Evolutionary conservation across 2,113 vertebrate genomes (phyloP).

Genomic region (Chionomys nivalis): DNA sequence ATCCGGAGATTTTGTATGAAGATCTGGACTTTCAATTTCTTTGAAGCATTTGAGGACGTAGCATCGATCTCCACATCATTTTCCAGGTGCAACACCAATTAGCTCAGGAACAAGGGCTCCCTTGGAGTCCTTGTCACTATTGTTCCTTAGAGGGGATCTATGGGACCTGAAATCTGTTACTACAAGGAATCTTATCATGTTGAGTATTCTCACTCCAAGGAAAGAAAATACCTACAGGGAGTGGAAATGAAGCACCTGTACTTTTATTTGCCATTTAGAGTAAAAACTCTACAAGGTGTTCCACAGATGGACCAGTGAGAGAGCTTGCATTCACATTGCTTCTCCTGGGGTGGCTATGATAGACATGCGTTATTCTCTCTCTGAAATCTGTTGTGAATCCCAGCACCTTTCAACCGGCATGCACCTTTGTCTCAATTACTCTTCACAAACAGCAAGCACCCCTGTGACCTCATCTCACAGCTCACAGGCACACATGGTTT

Average conservation of each 20-base stretch:
- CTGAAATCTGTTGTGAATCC: neutral
- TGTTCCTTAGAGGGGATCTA: neutral
- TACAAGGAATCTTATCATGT: slow-evolving; percentile 6
- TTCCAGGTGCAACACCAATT: neutral
- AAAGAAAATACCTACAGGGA: slow-evolving; percentile 6
- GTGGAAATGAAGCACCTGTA: neutral
- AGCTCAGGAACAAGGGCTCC: neutral
- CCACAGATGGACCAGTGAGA: neutral
- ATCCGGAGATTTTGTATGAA: slow-evolving; percentile 6
- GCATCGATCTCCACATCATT: neutral
- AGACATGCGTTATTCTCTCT: neutral
- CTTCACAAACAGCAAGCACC: neutral
- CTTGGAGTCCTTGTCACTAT: neutral
- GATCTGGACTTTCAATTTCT: neutral
- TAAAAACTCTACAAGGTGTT: neutral
- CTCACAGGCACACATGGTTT: neutral
- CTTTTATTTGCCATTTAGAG: slow-evolving; percentile 16
- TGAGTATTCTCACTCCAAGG: slow-evolving; percentile 38
- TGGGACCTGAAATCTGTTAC: neutral
- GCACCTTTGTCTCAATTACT: neutral
- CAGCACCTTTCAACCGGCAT: neutral
- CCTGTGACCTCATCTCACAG: neutral
- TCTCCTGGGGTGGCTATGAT: neutral
- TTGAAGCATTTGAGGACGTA: neutral
- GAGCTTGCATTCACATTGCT: neutral